Percentiles rank a stretch among this genome's conserved stretches.
Evolutionary conservation across 2,888 invertebrate species (phyloP).

Genomic region (Pachycephus smyrnensis): DNA sequence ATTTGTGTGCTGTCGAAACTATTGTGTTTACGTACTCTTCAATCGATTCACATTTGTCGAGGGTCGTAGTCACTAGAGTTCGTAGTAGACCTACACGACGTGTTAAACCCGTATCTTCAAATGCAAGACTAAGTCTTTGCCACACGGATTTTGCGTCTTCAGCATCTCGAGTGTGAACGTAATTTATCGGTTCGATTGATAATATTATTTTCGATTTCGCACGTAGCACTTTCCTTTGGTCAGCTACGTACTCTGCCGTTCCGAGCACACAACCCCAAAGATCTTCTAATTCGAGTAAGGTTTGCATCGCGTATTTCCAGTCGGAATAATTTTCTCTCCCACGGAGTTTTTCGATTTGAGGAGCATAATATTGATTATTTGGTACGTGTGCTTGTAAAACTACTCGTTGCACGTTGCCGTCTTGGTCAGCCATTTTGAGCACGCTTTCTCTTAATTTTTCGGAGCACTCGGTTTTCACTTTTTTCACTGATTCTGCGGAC

Average conservation of each 20-base stretch:
- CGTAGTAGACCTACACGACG: conserved; percentile 45
- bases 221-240: conserved; percentile 25
- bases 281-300: conserved; percentile 18
- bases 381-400: too few relatives aligned
- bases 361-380: too few relatives aligned
- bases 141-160: conserved; percentile 43
- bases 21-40: conserved; percentile 48
- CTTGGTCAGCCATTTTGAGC: too few relatives aligned
- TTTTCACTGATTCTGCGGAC: too few relatives aligned
- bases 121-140: conserved; percentile 40
- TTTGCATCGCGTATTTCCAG: conserved; percentile 30
- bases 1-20: conserved; percentile 45
- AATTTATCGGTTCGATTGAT: conserved; percentile 42
- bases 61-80: conserved; percentile 38
- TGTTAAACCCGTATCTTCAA: conserved; percentile 49
- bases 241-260: conserved; percentile 13
- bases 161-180: conserved; percentile 44
- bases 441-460: too few relatives aligned
- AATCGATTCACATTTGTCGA: conserved; percentile 40
- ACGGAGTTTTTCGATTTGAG: too few relatives aligned
- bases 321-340: too few relatives aligned
- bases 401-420: too few relatives aligned
- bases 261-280: conserved; percentile 18
- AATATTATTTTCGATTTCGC: conserved; percentile 41
- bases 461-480: too few relatives aligned